Evolutionary conservation across 2,888 invertebrate genomes (phyloP).

Genomic region (Lapara coniferarum): DNA sequence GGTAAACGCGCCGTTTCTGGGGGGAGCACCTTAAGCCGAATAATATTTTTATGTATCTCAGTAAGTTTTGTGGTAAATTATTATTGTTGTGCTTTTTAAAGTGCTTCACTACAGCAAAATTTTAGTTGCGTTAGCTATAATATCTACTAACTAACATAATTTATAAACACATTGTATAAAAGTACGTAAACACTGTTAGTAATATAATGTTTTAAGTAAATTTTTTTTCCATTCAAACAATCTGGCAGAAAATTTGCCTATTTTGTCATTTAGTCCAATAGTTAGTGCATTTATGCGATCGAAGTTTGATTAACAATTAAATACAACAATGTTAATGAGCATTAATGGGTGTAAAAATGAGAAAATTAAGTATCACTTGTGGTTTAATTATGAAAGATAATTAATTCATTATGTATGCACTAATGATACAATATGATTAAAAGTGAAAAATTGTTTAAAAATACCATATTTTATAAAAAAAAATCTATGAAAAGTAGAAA

Average conservation of each 20-base stretch:
- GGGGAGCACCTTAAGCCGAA: too few species aligned
- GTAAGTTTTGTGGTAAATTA: too few species aligned
- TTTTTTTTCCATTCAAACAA: neutral
- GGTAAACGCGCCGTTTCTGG: too few species aligned
- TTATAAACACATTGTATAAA: slow-evolving; percentile 23
- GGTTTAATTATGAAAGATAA: too few species aligned
- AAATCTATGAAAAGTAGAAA: too few species aligned
- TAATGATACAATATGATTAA: too few species aligned
- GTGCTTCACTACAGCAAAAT: neutral
- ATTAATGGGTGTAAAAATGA: neutral
- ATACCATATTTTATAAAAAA: too few species aligned
- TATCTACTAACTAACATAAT: neutral
- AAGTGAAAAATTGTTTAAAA: too few species aligned
- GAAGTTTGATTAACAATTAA: neutral
- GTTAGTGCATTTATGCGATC: slow-evolving; percentile 31
- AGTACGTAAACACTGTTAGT: slow-evolving; percentile 32
- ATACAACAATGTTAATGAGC: neutral
- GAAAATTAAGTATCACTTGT: too few species aligned
- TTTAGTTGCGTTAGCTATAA: neutral
- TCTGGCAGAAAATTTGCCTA: slow-evolving; percentile 11
- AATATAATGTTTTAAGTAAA: neutral
- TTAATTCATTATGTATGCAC: too few species aligned
- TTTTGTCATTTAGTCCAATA: slow-evolving; percentile 19
- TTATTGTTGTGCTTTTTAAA: too few species aligned
- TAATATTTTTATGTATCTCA: too few species aligned